phyloP scores from a whole-genome alignment of 2,888 invertebrate species.

The Prosopocoilus inquinatus region DNA sequence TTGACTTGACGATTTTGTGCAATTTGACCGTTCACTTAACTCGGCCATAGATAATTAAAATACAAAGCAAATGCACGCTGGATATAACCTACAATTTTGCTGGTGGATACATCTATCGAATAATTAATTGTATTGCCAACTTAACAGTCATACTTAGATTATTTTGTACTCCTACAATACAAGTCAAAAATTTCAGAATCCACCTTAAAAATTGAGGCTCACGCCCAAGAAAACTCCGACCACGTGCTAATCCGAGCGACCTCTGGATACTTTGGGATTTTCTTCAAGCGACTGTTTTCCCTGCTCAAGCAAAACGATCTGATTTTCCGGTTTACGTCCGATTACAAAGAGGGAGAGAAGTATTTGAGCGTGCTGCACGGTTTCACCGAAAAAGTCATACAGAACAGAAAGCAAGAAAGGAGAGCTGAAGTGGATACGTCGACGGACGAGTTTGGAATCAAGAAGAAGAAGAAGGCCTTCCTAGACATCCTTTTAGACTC shows the following conservation, averaged over 20 bases:
- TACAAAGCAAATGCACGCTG: too few relatives aligned
- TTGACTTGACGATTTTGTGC: too few relatives aligned
- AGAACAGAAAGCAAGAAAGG: slow-evolving; percentile 23
- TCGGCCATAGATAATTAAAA: too few relatives aligned
- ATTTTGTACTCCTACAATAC: too few relatives aligned
- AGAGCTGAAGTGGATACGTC: background rate
- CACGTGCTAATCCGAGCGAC: background rate
- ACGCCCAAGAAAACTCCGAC: slow-evolving; percentile 22
- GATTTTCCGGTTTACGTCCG: slow-evolving; percentile 24
- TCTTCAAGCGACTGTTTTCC: slow-evolving; percentile 26
- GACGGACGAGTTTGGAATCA: slow-evolving; percentile 13
- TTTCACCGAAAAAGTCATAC: slow-evolving; percentile 23
- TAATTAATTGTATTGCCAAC: too few relatives aligned
- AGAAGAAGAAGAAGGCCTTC: slow-evolving; percentile 18
- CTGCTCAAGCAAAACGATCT: slow-evolving; percentile 25
- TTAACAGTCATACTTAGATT: too few relatives aligned
- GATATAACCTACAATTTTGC: too few relatives aligned
- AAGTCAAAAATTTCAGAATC: slow-evolving; percentile 19
- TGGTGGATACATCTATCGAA: too few relatives aligned
- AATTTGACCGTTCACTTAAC: too few relatives aligned
- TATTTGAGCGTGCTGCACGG: slow-evolving; percentile 23
- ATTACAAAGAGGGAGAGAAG: slow-evolving; percentile 20
- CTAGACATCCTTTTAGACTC: slow-evolving; percentile 46
- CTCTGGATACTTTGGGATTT: slow-evolving; percentile 17
- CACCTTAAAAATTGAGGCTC: slow-evolving; percentile 26